A percentile compares a stretch with the other conserved stretches of the same genome.
These are phyloP conservation scores for Drosophila insularis DNA, from an alignment of 1,140 invertebrate species.

Conservation along the genomic window DNA sequence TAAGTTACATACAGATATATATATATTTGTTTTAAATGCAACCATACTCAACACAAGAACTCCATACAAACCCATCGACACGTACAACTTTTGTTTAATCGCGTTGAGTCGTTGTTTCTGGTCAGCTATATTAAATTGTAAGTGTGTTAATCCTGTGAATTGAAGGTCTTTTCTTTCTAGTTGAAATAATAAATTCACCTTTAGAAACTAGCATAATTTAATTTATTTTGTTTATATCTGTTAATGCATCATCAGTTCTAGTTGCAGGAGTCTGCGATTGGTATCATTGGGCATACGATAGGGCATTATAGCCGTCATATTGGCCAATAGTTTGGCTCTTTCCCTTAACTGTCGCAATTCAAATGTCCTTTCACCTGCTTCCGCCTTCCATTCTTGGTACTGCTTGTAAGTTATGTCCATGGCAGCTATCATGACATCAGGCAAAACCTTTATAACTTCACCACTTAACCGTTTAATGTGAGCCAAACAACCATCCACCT, in stretches of 20 bases:
- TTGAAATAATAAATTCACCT: too few relatives aligned
- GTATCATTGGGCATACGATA: constrained; percentile 97
- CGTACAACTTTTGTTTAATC: neutral
- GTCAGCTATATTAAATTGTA: constrained; percentile 3
- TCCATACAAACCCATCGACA: neutral
- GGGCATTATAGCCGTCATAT: constrained; percentile 96
- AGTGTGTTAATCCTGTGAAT: neutral
- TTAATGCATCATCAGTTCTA: constrained; percentile 97
- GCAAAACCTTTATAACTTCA: constrained; percentile 90
- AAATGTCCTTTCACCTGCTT: constrained; percentile 82
- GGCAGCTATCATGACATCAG: constrained; percentile 92
- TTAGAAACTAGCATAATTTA: neutral
- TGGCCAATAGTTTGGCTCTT: constrained; percentile 94
- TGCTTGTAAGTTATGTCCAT: constrained; percentile 93
- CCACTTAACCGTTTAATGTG: constrained; percentile 86
- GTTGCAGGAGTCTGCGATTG: constrained; percentile 95
- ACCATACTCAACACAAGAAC: neutral
- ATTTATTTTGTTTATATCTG: constrained; percentile 10
- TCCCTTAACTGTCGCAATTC: constrained; percentile 88
- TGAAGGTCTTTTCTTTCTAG: neutral
- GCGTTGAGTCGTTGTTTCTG: neutral
- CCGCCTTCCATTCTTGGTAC: constrained; percentile 84
- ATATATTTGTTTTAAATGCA: neutral
- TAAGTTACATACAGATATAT: neutral
- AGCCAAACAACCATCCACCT: constrained; percentile 89